These are phyloP conservation scores for Phataginus tetradactyla DNA, from an alignment of 2,797 vertebrate species.

Conservation along the genomic window DNA sequence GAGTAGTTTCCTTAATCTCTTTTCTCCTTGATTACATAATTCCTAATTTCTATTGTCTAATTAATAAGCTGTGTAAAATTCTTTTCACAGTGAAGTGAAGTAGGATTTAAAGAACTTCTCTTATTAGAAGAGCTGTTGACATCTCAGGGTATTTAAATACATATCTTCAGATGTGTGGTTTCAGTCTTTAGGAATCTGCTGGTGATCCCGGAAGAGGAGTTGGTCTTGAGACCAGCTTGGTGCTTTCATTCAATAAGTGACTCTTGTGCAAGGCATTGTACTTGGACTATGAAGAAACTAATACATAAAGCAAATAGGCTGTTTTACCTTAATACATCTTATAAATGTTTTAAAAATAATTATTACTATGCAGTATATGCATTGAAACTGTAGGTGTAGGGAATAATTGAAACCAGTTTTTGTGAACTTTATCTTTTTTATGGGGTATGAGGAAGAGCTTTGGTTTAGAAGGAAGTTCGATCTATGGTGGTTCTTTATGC, in stretches of 20 bases:
- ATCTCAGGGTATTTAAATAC: background rate
- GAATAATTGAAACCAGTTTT: constrained; percentile 16
- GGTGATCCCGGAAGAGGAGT: background rate
- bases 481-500: background rate
- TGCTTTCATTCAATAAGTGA: background rate
- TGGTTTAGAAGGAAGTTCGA: background rate
- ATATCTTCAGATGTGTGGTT: background rate
- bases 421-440: background rate
- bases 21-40: background rate
- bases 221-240: background rate
- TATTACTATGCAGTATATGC: background rate
- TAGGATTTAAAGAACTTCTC: background rate
- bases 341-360: background rate
- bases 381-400: background rate
- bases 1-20: background rate
- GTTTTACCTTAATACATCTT: background rate
- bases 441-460: background rate
- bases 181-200: background rate
- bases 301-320: background rate
- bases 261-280: background rate
- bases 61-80: background rate
- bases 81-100: background rate
- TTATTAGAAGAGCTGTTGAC: background rate
- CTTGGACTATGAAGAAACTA: background rate
- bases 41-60: background rate